Evolutionary conservation across 64 coral and sea anemone species (phyloP), one percentile per base, ranked within the genome.

Genomic region (Dendronephthya gigantea): DNA sequence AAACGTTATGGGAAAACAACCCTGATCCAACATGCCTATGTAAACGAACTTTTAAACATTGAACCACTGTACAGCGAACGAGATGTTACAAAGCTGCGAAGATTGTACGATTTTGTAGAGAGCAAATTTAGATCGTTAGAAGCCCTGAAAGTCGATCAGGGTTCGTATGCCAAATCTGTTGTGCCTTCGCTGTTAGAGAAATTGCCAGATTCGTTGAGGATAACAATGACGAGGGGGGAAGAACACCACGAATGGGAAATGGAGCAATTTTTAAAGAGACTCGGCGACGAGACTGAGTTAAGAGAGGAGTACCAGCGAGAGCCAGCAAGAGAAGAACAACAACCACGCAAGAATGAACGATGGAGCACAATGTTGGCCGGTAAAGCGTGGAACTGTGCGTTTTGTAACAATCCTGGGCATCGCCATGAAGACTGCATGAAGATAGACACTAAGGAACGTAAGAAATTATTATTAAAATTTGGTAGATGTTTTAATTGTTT

Each of bases 1-100:
- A 84, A 84, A 33, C 83, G n/a, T n/a, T n/a, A 50, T 47, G 83
- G 83, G 30, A 84, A 84, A 49, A 84, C 7, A 1, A 52, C 17
- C 15, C 0, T 33, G 29, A 84, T 84, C 48, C 83, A 84, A 36
- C 37, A n/a, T 9, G 16, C 83, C 14, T 14, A 84, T 40, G 39
- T 84, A 13, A 40, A 49, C 16, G 83, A 84, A 31, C 83, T 84
- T 30, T n/a, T 84, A 30, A 84, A 84, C 83, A 14, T 84, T 3
- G 25, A 48, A 52, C 43, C 9, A 19, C 13, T 79, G 9, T 36
- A 34, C 15, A 79, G 7, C 16, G 31, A 79, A 34, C 25, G 32
- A 79, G 72, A 79, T 39, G 37, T 0, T 4, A 29, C 29, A 4
- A 34, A 39, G 1, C 72, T 79, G 7, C 72, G 72, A 16, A 79